Percentiles rank a stretch among this genome's conserved stretches.
phyloP scores from a whole-genome alignment of 2,888 invertebrate species.

The Atethmia centrago region DNA sequence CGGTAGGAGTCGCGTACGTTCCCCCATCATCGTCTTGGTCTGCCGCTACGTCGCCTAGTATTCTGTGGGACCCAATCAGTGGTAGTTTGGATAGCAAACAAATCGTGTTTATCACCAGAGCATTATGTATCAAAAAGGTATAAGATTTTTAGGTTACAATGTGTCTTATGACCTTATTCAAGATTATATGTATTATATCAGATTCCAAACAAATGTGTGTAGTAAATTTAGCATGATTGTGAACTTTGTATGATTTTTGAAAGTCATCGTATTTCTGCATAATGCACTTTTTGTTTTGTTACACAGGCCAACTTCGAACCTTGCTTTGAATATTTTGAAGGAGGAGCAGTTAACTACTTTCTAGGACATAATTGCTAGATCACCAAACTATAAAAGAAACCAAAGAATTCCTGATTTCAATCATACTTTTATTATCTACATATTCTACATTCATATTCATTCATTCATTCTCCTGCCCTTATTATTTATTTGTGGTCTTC shows the following conservation, averaged over 20 bases:
- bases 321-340: neutral
- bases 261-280: slow-evolving; percentile 4
- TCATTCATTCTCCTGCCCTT: no score
- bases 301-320: neutral
- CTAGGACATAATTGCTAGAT: neutral
- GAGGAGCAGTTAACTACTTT: neutral
- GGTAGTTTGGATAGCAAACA: neutral
- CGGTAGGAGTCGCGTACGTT: neutral
- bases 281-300: neutral
- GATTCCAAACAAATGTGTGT: neutral
- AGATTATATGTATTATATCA: no score
- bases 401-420: neutral
- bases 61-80: no score
- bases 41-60: neutral
- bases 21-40: neutral
- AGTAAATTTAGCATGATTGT: slow-evolving; percentile 2
- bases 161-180: neutral
- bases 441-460: no score
- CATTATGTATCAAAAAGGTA: neutral
- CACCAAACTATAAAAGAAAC: no score
- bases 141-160: neutral
- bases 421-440: neutral
- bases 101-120: no score
- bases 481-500: no score
- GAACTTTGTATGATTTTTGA: neutral